Evolutionary conservation across 2,113 vertebrate genomes (phyloP), one percentile per base, ranked within the genome.

Genomic region (Helogale parvula): DNA sequence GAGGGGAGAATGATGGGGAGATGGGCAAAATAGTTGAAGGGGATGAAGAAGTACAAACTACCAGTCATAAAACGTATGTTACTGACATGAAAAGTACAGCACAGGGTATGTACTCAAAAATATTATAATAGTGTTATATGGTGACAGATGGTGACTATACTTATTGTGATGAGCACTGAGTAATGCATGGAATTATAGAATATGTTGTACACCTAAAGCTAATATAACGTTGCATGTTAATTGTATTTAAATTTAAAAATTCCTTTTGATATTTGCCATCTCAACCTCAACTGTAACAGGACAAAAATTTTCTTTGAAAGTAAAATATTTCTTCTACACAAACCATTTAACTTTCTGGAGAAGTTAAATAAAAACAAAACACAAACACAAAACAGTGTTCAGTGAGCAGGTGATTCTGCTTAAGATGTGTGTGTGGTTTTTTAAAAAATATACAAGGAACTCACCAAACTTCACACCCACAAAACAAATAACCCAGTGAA

Each of bases 261-360:
- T 76, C 27, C 25, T 41, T 41, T 63, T 77, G 35, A 68, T 60
- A 89, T 38, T 69, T 63, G 25, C 68, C 82, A 95, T 54, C 1
- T 41, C 60, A 85, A 93, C 15, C 41, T 93, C 71, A 90, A 89
- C 83, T 19, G 72, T 41, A 47, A 41, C 47, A 52, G 35, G 16
- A 84, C 17, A 86, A 83, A 84, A 11, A 33, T 4, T 3, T 0
- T 77, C 81, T 25, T 45, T 84, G 2, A 69, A 93, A 86, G 12
- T 71, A 90, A 91, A 94, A 47, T 27, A 54, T 69, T 95, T 88
- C 50, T 92, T 84, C 12, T 89, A 95, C 45, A 80, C 2, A 84
- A 45, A 97, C 2, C 23, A 93, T 54, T 68, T 68, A 86, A 66
- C 63, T 66, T 74, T 96, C 45, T 83, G 19, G 21, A 94, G 82